Conservation (phyloP, 2,113 vertebrate species). For the Cottus gobio region DNA sequence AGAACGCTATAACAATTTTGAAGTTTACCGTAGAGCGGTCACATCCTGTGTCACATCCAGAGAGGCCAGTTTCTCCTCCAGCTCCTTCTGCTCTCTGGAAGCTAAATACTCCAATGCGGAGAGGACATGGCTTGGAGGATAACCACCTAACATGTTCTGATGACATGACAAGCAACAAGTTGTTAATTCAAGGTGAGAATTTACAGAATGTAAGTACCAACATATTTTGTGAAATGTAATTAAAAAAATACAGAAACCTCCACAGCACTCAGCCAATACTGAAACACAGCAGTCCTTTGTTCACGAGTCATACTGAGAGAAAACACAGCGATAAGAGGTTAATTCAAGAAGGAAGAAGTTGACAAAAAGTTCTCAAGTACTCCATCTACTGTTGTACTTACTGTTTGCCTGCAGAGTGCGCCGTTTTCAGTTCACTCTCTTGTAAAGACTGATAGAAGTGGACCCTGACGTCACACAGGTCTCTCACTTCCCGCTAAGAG, state of each 20-base stretch:
- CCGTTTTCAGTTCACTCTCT: slow-evolving; percentile 72
- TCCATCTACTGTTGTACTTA: slow-evolving; percentile 51
- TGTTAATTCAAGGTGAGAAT: slow-evolving; percentile 1
- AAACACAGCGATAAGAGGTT: background rate
- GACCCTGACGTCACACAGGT: slow-evolving; percentile 78
- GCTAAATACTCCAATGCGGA: slow-evolving; percentile 85
- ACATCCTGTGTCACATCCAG: slow-evolving; percentile 78
- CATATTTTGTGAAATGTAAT: background rate
- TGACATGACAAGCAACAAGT: slow-evolving; percentile 25
- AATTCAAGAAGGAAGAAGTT: background rate
- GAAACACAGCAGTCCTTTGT: slow-evolving; percentile 79
- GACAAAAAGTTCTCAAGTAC: background rate
- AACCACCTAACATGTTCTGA: slow-evolving; percentile 81
- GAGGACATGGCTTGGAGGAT: slow-evolving; percentile 86
- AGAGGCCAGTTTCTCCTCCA: slow-evolving; percentile 77
- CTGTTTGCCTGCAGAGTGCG: slow-evolving; percentile 48
- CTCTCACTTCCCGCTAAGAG: slow-evolving; percentile 73
- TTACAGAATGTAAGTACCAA: background rate
- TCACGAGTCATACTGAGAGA: slow-evolving; percentile 72
- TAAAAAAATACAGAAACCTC: slow-evolving; percentile 78
- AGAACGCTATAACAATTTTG: background rate
- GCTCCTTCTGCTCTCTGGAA: slow-evolving; percentile 78
- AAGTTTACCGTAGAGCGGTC: slow-evolving; percentile 75
- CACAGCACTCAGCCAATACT: slow-evolving; percentile 86
- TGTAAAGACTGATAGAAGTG: slow-evolving; percentile 81